Evolutionary conservation across 2,113 vertebrate species (phyloP), one percentile per base, ranked within the genome.

Genomic region (Myrmophylax atrothorax): DNA sequence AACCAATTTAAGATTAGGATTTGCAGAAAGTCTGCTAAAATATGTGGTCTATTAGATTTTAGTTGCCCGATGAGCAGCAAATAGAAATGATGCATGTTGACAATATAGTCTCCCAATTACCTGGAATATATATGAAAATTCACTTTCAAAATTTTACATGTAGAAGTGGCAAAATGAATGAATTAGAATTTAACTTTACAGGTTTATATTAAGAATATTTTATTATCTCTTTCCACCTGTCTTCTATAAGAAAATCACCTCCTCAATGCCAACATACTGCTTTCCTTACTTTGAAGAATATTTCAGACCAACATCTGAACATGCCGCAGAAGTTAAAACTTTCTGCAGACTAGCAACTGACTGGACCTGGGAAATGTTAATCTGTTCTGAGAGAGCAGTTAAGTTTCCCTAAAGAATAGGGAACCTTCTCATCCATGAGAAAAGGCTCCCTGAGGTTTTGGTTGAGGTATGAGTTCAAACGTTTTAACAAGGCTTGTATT

Each of bases 371-470:
- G 55, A 82, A 90, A 89, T 93, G 26, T 63, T 78, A 91, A 37
- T 47, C 8, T 92, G 92, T 93, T 55, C 80, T 81, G 82, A 92
- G 89, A 90, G 29, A 42, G 13, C 12, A 79, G 58, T 92, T 80
- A 94, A 89, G 89, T 96, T 94, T 97, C 91, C 35, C 62, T 76
- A 44, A 90, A 94, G 87, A 90, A 79, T 3, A 87, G 60, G 52
- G 62, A 94, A 87, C 23, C 8, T 59, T 89, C 37, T 97, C 55
- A 84, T 91, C 72, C 29, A 10, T 13, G 14, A 74, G 63, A 70
- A 72, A 69, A 84, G 55, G 14, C 18, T 93, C 49, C 91, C n/a
- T 15, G 29, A 95, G 46, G 38, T 94, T 79, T 63, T 96, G 74
- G 50, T 44, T 89, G 63, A 93, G 70, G 58, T 84, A 38, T 15